Base-by-base conservation (phyloP, 2,113 vertebrate species). In the Ochotona princeps region DNA sequence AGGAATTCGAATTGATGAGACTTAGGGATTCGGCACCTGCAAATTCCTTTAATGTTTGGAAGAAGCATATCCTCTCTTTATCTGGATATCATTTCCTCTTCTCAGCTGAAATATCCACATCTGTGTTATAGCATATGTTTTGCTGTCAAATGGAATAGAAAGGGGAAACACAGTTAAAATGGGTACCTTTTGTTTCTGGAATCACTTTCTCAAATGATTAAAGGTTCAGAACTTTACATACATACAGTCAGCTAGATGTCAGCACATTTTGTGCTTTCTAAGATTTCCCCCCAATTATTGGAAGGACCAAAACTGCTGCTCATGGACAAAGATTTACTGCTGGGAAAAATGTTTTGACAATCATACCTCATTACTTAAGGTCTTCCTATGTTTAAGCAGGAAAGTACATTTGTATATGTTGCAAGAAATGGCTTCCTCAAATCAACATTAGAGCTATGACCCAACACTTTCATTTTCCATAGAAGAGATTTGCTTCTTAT, bases 141-240 rank as follows among this genome's bases (percentile, higher is more conserved):
- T 76, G 49, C n/a, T 10, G 17, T 60, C 14, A 75, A 57, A 70
- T 44, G 8, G 49, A 18, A 73, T 38, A 74, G 88, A 17, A 92
- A 88, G 15, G 1, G 17, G 30, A 94, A 92, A 73, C 25, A 51
- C 6, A 35, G 26, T 57, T 88, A 18, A 7, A 90, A 94, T 90
- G 57, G 21, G 38, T 57, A 79, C 17, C 38, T 78, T 54, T 79
- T 87, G 92, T 82, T 73, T 15, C 14, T 47, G 92, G 75, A 61
- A 91, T 76, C 93, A 10, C 30, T 85, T 49, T 90, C 66, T 18
- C 60, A 87, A 51, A 63, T 92, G 57, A 76, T 73, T 81, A 85
- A 89, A 92, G 25, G 17, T 82, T 93, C 32, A 78, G 14, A 90
- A 83, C 44, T 69, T 81, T 78, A 67, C n/a, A 88, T 32, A 63